Conservation (phyloP, 2,888 invertebrate genomes). For the Malthinus flaveolus region DNA sequence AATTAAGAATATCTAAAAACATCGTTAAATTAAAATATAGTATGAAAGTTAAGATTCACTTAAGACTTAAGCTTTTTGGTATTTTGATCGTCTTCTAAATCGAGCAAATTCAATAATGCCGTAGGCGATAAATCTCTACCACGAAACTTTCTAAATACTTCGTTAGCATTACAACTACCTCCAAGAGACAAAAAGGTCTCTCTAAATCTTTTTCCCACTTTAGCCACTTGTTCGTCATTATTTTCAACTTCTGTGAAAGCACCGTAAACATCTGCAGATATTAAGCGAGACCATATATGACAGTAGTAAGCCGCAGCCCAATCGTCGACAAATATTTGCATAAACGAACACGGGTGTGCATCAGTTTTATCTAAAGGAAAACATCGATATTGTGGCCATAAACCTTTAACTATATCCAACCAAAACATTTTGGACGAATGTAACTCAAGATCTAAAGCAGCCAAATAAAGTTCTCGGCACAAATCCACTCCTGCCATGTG, state of each 20-base stretch:
- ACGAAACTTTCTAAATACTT: constrained; percentile 87
- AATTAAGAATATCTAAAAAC: neutral
- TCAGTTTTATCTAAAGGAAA: constrained; percentile 78
- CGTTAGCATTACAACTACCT: constrained; percentile 78
- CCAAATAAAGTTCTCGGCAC: constrained; percentile 79
- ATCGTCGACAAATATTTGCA: constrained; percentile 79
- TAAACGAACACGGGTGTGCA: constrained; percentile 83
- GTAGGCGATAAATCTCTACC: constrained; percentile 90
- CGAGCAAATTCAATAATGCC: constrained; percentile 71
- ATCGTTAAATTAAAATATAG: neutral
- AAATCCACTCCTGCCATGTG: constrained; percentile 81
- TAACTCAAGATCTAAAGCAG: constrained; percentile 81
- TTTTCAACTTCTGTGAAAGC: constrained; percentile 75
- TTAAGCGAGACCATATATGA: constrained; percentile 82
- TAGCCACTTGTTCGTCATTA: constrained; percentile 58
- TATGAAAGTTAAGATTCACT: neutral
- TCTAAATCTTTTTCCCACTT: constrained; percentile 72
- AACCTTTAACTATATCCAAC: constrained; percentile 73
- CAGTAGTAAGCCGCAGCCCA: constrained; percentile 88
- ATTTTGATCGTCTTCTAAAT: constrained; percentile 52
- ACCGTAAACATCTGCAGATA: constrained; percentile 88
- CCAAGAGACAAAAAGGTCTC: constrained; percentile 83
- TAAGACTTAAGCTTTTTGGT: neutral
- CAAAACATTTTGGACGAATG: constrained; percentile 79
- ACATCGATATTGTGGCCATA: constrained; percentile 82